Conservation (phyloP, 2,797 vertebrate genomes). For the Ctenosaura bakeri region DNA sequence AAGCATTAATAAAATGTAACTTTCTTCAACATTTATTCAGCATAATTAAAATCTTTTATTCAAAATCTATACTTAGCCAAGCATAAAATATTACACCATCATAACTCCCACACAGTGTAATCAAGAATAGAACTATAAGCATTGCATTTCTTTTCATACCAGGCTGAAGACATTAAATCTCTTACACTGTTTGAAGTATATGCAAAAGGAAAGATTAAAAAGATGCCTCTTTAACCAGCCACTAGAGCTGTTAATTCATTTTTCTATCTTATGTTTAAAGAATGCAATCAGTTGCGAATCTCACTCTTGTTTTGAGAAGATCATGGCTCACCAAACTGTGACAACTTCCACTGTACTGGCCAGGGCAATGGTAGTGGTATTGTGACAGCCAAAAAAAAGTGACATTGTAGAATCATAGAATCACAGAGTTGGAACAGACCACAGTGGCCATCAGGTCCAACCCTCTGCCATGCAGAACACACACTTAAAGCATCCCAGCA, state of each 20-base stretch:
- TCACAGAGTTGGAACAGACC: too few species aligned
- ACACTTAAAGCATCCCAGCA: too few species aligned
- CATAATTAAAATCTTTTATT: slow-evolving; percentile 75
- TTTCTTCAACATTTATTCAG: slow-evolving; percentile 63
- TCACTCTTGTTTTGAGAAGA: slow-evolving; percentile 52
- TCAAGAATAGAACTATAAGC: slow-evolving; percentile 54
- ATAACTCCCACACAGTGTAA: slow-evolving; percentile 58
- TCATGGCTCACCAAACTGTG: not conserved
- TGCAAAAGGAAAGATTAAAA: slow-evolving; percentile 53
- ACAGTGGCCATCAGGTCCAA: too few species aligned
- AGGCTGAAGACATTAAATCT: slow-evolving; percentile 64
- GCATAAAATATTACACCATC: slow-evolving; percentile 65
- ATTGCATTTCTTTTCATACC: slow-evolving; percentile 60
- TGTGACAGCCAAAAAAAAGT: not conserved
- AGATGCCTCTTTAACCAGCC: slow-evolving; percentile 48
- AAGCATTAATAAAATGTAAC: slow-evolving; percentile 69
- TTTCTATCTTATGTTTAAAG: slow-evolving; percentile 42
- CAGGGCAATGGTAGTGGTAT: not conserved
- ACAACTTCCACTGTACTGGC: not conserved
- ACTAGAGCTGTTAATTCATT: slow-evolving; percentile 48
- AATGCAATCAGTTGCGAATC: slow-evolving; percentile 47
- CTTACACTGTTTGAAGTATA: slow-evolving; percentile 48
- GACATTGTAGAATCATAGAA: not conserved
- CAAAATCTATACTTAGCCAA: slow-evolving; percentile 69
- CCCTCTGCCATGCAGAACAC: too few species aligned